These are phyloP conservation scores for Streptopelia turtur DNA, from an alignment of 2,797 vertebrate genomes.

Conservation along the genomic window DNA sequence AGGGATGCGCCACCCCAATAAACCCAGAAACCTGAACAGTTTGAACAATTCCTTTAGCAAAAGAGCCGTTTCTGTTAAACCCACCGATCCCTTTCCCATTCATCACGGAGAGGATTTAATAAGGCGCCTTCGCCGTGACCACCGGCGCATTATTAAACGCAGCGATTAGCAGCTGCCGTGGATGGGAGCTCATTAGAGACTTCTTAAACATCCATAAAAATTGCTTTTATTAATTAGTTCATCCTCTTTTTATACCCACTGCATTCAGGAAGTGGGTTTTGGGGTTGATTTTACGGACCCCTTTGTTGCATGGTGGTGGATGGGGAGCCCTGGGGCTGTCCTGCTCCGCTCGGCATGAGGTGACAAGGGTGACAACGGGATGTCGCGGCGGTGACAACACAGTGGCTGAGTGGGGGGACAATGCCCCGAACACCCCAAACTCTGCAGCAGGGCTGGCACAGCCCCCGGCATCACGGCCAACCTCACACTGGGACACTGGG, in stretches of 20 bases:
- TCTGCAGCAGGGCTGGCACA: rapidly evolving
- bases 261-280: rapidly evolving
- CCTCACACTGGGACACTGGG: rapidly evolving
- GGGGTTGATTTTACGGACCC: neutral
- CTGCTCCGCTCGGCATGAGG: rapidly evolving
- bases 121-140: neutral
- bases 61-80: neutral
- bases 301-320: rapidly evolving
- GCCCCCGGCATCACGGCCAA: rapidly evolving
- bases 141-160: rapidly evolving
- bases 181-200: neutral
- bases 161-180: neutral
- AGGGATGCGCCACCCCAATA: rapidly evolving
- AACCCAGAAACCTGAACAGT: neutral
- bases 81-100: neutral
- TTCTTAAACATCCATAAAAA: neutral
- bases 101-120: neutral
- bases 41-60: neutral
- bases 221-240: neutral
- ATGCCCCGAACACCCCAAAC: neutral
- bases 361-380: rapidly evolving
- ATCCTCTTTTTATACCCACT: rapidly evolving
- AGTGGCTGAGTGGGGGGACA: rapidly evolving
- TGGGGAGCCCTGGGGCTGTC: neutral
- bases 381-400: rapidly evolving